Percentiles rank a stretch among this genome's conserved stretches.
phyloP scores from a whole-genome alignment of 1,140 invertebrate genomes.

The Fopius arisanus region DNA sequence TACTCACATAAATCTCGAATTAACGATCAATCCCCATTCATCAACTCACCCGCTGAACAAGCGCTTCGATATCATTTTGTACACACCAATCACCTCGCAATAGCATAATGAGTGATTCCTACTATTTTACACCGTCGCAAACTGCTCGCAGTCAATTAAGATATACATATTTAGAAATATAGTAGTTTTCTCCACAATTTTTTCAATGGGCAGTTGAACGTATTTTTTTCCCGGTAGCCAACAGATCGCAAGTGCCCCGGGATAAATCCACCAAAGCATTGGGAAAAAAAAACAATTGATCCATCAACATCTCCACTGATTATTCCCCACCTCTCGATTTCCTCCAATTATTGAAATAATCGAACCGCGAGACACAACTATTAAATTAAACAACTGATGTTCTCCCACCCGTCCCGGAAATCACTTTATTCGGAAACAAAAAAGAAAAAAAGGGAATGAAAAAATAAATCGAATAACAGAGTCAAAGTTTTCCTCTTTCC shows the following conservation, averaged over 20 bases:
- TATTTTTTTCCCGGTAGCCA: not conserved
- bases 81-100: not conserved
- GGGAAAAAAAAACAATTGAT: too few relatives aligned
- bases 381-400: not conserved
- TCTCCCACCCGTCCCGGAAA: not conserved
- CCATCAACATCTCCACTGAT: too few relatives aligned
- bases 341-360: not conserved
- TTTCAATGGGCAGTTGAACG: not conserved
- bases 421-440: not conserved
- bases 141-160: not conserved
- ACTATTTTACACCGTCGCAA: not conserved
- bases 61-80: not conserved
- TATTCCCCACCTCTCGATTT: too few relatives aligned
- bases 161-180: conserved; percentile 5
- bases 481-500: not conserved
- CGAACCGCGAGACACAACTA: not conserved
- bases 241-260: too few relatives aligned
- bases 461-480: not conserved
- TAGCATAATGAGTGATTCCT: not conserved
- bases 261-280: too few relatives aligned
- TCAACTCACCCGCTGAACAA: not conserved
- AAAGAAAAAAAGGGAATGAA: not conserved
- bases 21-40: too few relatives aligned
- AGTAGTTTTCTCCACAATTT: not conserved
- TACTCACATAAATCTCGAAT: not conserved